These are phyloP conservation scores for Nematolebias whitei DNA, from an alignment of 2,113 vertebrate species.

Conservation along the genomic window DNA sequence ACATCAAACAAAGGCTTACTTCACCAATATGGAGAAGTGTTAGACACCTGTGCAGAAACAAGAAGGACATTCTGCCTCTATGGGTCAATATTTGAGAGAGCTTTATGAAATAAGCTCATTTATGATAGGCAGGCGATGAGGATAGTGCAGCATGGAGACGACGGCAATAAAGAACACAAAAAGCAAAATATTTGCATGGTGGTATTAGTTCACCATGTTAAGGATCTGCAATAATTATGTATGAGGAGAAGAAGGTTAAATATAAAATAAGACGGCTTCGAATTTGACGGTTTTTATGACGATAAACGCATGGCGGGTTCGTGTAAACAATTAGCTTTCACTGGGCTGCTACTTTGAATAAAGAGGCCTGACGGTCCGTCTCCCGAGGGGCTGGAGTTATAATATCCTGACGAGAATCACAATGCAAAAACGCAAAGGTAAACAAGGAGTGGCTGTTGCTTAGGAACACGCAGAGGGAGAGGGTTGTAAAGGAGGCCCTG, in stretches of 20 bases:
- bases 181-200: slow-evolving; percentile 33
- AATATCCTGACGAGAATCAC: slow-evolving; percentile 68
- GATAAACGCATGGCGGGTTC: neutral
- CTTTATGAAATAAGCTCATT: slow-evolving; percentile 67
- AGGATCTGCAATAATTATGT: slow-evolving; percentile 13
- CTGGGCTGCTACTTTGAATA: slow-evolving; percentile 47
- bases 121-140: slow-evolving; percentile 58
- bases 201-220: slow-evolving; percentile 37
- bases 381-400: slow-evolving; percentile 38
- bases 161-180: slow-evolving; percentile 58
- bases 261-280: neutral
- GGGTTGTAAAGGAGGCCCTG: slow-evolving; percentile 57
- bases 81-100: slow-evolving; percentile 77
- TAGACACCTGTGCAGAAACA: slow-evolving; percentile 25
- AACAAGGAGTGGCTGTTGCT: slow-evolving; percentile 81
- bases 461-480: slow-evolving; percentile 62
- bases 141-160: slow-evolving; percentile 57
- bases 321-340: slow-evolving; percentile 12
- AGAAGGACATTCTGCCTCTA: slow-evolving; percentile 30
- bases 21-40: slow-evolving; percentile 21
- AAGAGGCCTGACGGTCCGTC: slow-evolving; percentile 47
- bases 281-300: neutral
- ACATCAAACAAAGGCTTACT: slow-evolving; percentile 19
- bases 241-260: neutral
- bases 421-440: slow-evolving; percentile 76